Evolutionary conservation across 2,797 vertebrate species (phyloP), one percentile per base, ranked within the genome.

Genomic region (Perodicticus potto): DNA sequence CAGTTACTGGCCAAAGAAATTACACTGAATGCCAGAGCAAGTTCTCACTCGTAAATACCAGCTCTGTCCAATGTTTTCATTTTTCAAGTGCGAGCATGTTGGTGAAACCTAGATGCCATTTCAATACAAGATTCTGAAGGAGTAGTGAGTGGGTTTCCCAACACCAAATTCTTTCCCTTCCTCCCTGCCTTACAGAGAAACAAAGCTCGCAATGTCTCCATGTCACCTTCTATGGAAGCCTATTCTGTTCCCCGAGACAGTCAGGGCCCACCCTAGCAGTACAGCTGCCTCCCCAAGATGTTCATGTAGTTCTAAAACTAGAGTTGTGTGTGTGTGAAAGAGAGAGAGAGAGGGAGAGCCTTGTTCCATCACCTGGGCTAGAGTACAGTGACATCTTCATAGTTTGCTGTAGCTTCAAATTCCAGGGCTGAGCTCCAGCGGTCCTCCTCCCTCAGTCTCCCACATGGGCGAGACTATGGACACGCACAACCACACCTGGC

Each of bases 11-110:
- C 95, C 84, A 91, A 91, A 89, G 94, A 59, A 86, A 83, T 80
- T 97, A 97, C 29, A 59, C 0, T 86, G 72, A 95, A 96, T 80
- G 92, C 95, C 96, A 97, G 95, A 97, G 93, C 96, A 97, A 97
- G 97, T 97, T 96, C 12, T n/a, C 72, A 77, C 92, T 97, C 37
- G 92, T 89, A 85, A 89, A 87, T 59, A 82, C 43, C 92, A 89
- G 83, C 53, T 91, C 95, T 27, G 61, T 67, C 83, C 93, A 96
- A 91, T 84, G 93, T 80, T 87, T 97, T 73, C 57, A 27, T 87
- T 97, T 93, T 96, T 97, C 97, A 97, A 98, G 96, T 87, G 91
- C 61, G 25, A 94, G 53, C 76, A 96, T 5, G 93, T 93, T 97
- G 94, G 77, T 74, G 94, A 96, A 89, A 97, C 93, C 81, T 76